Evolutionary conservation across 2,888 invertebrate genomes (phyloP), one percentile per base, ranked within the genome.

Genomic region (Drosophila maculinotata): DNA sequence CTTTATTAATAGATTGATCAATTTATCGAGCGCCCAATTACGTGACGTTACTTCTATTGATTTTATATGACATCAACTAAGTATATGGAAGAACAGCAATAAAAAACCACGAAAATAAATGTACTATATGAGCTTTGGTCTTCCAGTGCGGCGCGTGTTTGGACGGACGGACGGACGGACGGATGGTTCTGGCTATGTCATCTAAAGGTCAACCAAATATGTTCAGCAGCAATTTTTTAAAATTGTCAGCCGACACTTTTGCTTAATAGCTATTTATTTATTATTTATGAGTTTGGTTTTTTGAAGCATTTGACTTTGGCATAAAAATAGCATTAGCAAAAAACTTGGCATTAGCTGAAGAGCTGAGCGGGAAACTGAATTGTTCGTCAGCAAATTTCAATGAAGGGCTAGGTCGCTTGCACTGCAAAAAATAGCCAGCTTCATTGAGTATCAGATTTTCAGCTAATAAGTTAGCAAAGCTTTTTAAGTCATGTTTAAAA

Each of bases 171-270:
- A 17, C 20, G 4, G 20, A 20, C 20, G 51, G 5, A 23, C 41
- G 31, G n/a, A 33, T 3, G 14, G 42, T 39, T 25, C 30, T 14
- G 70, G 49, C 48, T 85, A 76, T 74, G 87, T 85, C 87, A 84
- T 81, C 64, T 82, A 76, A 85, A 83, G 87, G 83, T 87, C 83
- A 83, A 52, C 39, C 62, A 52, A 63, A 67, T n/a, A 49, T 30
- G 52, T 38, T 36, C 38, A 41, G 48, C n/a, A 36, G 38, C 39
- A 56, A n/a, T 9, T 28, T 25, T 15, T 31, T 36, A 41, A 58
- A 44, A 41, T 52, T 56, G 39, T 36, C 76, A 58, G 76, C 63
- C 67, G 86, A 57, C 63, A 54, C 14, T 67, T 51, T 6, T 5
- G 31, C 35, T 63, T 38, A 33, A 62, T 45, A 35, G 44, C 23